Base-by-base conservation (phyloP, 2,797 vertebrate genomes). In the Poecilia wingei region DNA sequence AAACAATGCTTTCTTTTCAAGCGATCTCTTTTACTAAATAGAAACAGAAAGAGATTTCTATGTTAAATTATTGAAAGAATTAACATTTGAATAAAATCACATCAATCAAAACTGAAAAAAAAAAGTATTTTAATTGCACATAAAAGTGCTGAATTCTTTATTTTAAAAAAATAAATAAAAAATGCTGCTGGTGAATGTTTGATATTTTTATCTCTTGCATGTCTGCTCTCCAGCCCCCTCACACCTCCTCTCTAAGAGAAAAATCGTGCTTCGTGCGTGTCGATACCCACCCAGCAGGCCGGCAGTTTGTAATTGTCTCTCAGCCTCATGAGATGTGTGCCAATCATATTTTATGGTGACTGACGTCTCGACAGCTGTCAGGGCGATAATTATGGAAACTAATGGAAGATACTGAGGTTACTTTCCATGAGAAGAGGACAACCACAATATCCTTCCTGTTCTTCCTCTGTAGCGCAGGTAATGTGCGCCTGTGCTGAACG, bases 361-460 rank as follows among this genome's bases (percentile, higher is more conserved):
- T 76, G 78, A 80, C 71, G 28, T 82, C 80, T 83, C 75, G 86
- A 92, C 89, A 91, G 89, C 91, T 88, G 89, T 90, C 88, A 90
- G 84, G 74, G 78, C 82, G 79, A 83, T 92, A 93, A 92, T 94
- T 94, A 94, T 94, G 93, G 93, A 95, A 95, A 94, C 90, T 92
- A 89, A 95, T 95, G 90, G 94, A 94, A 93, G 90, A 93, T 91
- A 90, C 91, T 88, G 86, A 92, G 89, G 91, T 94, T 93, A 88
- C 91, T 95, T 95, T 96, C 94, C 94, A 96, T 90, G 89, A 92
- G 87, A 88, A 92, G 92, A 93, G 90, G 93, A 93, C 93, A 91
- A 94, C 95, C 95, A 95, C 95, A 94, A 88, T 82, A 94, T 95
- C 95, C 95, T 95, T 96, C 95, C 95, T 96, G 95, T 92, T 90